Base-by-base conservation (phyloP, 2,797 vertebrate species). In the Rhinophrynus dorsalis region DNA sequence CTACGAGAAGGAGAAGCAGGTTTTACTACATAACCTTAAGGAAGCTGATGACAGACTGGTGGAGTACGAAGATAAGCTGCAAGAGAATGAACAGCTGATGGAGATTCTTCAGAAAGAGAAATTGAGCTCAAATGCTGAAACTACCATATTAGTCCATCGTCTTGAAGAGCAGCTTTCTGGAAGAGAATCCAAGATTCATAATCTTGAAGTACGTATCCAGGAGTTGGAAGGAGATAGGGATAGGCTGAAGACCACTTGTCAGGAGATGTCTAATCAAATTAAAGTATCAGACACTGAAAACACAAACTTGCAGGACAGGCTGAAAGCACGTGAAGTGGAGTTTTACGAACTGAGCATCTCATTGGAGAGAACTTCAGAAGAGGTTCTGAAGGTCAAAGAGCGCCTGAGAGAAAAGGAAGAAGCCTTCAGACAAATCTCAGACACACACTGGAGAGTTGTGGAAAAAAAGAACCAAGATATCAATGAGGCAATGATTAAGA, bases 181-280 rank as follows among this genome's bases (percentile, higher is more conserved):
- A 62, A 94, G 91, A 77, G 85, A 87, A 5, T 83, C 90, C 71
- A 83, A 85, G 79, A 84, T 94, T 37, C 94, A 92, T 64, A 89
- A 91, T 15, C 85, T 98, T 0, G 87, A 88, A 0, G 90, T 94
- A 76, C 93, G 90, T 2, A 90, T 97, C 38, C 87, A 83, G 61
- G 87, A 89, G 67, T 88, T 99, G 0, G 91, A 92, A 59, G 90
- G 92, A 1, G 96, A 98, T 78, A 92, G 90, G 62, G 83, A 91
- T 59, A 89, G 86, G 54, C 90, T 96, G 9, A 91, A 89, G 1
- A 94, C 91, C 56, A 90, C 89, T 2, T 95, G 96, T 81, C 94
- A 98, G 3, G 95, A 98, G 82, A 91, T 98, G 67, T 86, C 93
- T 67, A 93, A 95, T 79, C 95, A 94, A 57, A 90, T 96, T 1